Base-by-base conservation (phyloP, 1,140 invertebrate genomes). In the Drosophila parabipectinata region DNA sequence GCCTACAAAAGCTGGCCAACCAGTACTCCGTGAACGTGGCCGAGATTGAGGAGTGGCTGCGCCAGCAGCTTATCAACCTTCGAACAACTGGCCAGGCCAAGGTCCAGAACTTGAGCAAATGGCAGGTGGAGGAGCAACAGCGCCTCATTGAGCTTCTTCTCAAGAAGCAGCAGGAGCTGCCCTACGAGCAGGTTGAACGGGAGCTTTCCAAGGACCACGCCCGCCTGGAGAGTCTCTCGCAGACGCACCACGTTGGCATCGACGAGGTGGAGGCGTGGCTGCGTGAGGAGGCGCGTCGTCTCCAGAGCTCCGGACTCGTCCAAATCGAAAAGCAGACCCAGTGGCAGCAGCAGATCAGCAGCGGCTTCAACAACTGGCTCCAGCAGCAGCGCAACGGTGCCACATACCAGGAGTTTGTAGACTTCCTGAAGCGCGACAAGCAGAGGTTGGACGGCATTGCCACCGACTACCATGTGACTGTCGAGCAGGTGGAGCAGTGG, bases 401-500 rank as follows among this genome's bases (percentile, higher is more conserved):
- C 15, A 90, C 72, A 15, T 80, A 89, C 18, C 74, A 89, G 37
- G 79, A 91, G 14, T 91, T 91, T 14, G 57, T 89, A 6, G 66
- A 79, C 7, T 90, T 90, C 58, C 55, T 91, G 1, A 78, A 79
- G 44, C 78, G 88, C 4, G 90, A 91, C 44, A 90, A 90, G 32
- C 58, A 72, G 1, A 79, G 90, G 1, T 48, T 91, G 12, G 63
- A 72, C 18, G 59, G 64, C 54, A 90, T 91, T 26, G 90, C 84
- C 8, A 56, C 51, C 10, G 80, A 91, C 18, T 91, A 91, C n/a
- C 90, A 91, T 44, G 41, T 90, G 18, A 91, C 90, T 1, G 90
- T 91, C 9, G 90, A 91, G 18, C 90, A 91, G 58, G 88, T 91
- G 1, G 88, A 91, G 34, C 72, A 77, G 21, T 91, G 90, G 90